phyloP scores from a whole-genome alignment of 2,797 vertebrate species.

The Coranthus polyacanthus region DNA sequence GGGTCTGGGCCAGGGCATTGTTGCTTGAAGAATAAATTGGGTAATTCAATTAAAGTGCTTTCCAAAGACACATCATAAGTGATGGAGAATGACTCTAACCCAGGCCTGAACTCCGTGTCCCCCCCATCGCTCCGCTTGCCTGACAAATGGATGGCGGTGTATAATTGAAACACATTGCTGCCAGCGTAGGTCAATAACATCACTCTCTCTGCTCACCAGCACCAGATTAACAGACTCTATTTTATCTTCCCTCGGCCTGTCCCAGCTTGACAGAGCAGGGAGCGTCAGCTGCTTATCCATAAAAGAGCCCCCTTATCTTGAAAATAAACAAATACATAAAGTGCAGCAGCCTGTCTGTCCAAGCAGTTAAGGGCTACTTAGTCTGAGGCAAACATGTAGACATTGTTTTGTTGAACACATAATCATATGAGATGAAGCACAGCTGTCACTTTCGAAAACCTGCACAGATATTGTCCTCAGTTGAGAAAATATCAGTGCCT shows the following conservation, averaged over 20 bases:
- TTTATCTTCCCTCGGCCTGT: constrained; percentile 92
- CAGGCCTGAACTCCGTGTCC: constrained; percentile 95
- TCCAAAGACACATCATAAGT: constrained; percentile 99
- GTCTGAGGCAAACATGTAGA: constrained; percentile 81
- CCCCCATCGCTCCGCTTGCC: constrained; percentile 90
- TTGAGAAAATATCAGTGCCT: constrained; percentile 17
- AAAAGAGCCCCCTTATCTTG: constrained; percentile 93
- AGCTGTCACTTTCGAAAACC: constrained; percentile 64
- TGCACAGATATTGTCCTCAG: constrained; percentile 26
- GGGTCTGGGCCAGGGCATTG: constrained; percentile 94
- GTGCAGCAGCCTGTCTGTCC: constrained; percentile 83
- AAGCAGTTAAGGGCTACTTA: constrained; percentile 82
- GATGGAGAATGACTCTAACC: constrained; percentile 98
- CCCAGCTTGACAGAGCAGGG: constrained; percentile 91
- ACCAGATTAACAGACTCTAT: constrained; percentile 95
- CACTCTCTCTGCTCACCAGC: constrained; percentile 85
- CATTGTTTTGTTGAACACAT: constrained; percentile 77
- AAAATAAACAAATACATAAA: constrained; percentile 89
- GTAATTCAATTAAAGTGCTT: constrained; percentile 99
- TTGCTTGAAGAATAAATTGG: constrained; percentile 99
- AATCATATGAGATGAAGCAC: constrained; percentile 69
- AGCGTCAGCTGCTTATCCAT: constrained; percentile 97
- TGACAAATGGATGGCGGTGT: constrained; percentile 99
- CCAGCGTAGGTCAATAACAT: constrained; percentile 99
- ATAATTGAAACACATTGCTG: constrained; percentile 99